Evolutionary conservation across 30 jellyfish, hydroid and myxozoan species (phyloP).

Genomic region (Aurelia sp.): DNA sequence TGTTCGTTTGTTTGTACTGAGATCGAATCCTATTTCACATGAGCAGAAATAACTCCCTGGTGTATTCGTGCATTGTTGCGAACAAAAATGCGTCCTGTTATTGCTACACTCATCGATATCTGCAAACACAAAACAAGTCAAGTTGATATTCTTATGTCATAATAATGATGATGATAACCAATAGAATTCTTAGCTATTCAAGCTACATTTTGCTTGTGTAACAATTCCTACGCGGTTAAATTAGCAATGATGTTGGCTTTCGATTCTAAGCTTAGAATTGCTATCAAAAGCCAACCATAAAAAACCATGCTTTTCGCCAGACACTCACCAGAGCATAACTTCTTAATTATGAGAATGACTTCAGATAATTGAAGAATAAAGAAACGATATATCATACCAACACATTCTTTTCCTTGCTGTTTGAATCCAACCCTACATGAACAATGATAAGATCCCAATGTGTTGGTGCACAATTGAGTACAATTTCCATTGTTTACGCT

Average conservation of each 20-base stretch:
- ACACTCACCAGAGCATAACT: too few species aligned
- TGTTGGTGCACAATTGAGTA: constrained; percentile 1
- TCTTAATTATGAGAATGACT: too few species aligned
- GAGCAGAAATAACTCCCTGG: constrained; percentile 46
- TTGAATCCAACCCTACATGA: constrained; percentile 23
- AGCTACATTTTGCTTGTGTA: not conserved
- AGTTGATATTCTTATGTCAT: not conserved
- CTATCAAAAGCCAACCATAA: too few species aligned
- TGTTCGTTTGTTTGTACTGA: constrained; percentile 31
- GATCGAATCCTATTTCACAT: constrained; percentile 17
- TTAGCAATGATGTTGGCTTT: too few species aligned
- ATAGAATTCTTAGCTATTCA: not conserved
- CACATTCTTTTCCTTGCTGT: too few species aligned
- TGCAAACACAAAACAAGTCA: not conserved
- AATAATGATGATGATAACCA: not conserved
- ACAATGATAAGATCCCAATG: constrained; percentile 26
- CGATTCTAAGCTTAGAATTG: too few species aligned
- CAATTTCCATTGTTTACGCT: constrained; percentile 13
- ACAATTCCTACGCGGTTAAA: too few species aligned
- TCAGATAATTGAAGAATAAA: too few species aligned
- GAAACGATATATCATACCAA: too few species aligned
- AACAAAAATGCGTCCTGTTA: constrained; percentile 10
- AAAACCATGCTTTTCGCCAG: too few species aligned
- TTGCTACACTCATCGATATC: constrained; percentile 43
- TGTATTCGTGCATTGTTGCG: constrained; percentile 38